Conservation (phyloP, 2,888 invertebrate genomes). For the Crioceris asparagi region DNA sequence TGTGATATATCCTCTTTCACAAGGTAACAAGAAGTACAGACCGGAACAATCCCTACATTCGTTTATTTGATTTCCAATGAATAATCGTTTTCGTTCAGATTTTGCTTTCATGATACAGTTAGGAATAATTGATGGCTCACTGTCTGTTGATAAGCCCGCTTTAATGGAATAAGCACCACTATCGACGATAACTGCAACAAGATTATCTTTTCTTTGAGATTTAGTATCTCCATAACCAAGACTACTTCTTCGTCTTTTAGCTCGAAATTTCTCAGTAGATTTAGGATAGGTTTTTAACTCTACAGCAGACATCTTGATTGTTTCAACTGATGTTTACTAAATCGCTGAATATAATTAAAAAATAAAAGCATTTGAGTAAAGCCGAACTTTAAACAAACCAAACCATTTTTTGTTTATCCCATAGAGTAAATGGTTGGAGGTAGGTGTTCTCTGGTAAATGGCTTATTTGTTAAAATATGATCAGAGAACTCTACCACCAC, state of each 20-base stretch:
- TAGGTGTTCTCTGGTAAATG: too few relatives aligned
- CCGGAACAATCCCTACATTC: slow-evolving; percentile 95
- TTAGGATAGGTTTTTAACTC: too few relatives aligned
- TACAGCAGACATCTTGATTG: too few relatives aligned
- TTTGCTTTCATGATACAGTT: slow-evolving; percentile 98
- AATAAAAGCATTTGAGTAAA: too few relatives aligned
- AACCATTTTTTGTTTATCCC: too few relatives aligned
- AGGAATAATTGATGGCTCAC: slow-evolving; percentile 65
- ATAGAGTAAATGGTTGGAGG: too few relatives aligned
- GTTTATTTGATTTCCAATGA: slow-evolving; percentile 89
- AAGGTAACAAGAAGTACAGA: slow-evolving; percentile 85
- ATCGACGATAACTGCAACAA: slow-evolving; percentile 42
- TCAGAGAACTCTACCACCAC: too few relatives aligned
- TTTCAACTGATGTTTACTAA: too few relatives aligned
- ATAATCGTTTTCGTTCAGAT: slow-evolving; percentile 85
- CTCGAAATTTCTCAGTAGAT: too few relatives aligned
- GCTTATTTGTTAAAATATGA: too few relatives aligned
- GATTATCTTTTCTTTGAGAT: slow-evolving; percentile 7
- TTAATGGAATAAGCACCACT: slow-evolving; percentile 85
- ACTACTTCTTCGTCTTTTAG: slow-evolving; percentile 13
- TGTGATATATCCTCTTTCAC: slow-evolving; percentile 88
- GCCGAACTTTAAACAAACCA: too few relatives aligned
- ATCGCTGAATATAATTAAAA: too few relatives aligned
- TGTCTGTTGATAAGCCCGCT: slow-evolving; percentile 63
- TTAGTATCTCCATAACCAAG: slow-evolving; percentile 6